These are phyloP conservation scores for Pegea sp. DNA, from an alignment of 23 tunicate genomes.

Conservation along the genomic window DNA sequence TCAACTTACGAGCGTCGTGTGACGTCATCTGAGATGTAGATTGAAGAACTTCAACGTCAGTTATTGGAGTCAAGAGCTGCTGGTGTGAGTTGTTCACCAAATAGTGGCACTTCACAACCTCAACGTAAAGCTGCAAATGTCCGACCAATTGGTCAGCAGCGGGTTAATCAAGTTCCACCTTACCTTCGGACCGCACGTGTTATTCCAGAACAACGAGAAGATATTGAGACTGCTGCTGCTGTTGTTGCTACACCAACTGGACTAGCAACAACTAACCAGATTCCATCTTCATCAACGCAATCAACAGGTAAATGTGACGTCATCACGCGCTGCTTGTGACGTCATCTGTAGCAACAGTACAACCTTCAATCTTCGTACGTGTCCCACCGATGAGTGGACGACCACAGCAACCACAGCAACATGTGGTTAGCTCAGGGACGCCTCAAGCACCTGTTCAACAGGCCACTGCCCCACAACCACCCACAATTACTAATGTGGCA, in stretches of 20 bases:
- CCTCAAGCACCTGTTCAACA: too few relatives aligned
- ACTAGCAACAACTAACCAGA: background rate
- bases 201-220: background rate
- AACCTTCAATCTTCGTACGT: too few relatives aligned
- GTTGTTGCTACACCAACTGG: background rate
- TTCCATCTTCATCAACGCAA: background rate
- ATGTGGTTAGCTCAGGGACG: too few relatives aligned
- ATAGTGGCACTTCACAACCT: background rate
- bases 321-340: too few relatives aligned
- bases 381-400: too few relatives aligned
- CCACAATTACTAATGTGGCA: too few relatives aligned
- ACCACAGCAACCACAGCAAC: too few relatives aligned
- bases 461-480: too few relatives aligned
- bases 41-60: constrained; percentile 1
- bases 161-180: background rate
- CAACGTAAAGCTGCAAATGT: background rate
- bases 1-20: too few relatives aligned
- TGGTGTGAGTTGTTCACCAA: too few relatives aligned
- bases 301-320: background rate
- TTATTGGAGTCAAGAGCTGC: background rate
- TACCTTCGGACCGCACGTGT: background rate
- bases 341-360: too few relatives aligned
- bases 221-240: background rate
- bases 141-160: background rate
- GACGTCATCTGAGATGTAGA: too few relatives aligned